Percentiles rank a stretch among this genome's conserved stretches.
phyloP scores from a whole-genome alignment of 1,140 invertebrate species.

The Colletes gigas region DNA sequence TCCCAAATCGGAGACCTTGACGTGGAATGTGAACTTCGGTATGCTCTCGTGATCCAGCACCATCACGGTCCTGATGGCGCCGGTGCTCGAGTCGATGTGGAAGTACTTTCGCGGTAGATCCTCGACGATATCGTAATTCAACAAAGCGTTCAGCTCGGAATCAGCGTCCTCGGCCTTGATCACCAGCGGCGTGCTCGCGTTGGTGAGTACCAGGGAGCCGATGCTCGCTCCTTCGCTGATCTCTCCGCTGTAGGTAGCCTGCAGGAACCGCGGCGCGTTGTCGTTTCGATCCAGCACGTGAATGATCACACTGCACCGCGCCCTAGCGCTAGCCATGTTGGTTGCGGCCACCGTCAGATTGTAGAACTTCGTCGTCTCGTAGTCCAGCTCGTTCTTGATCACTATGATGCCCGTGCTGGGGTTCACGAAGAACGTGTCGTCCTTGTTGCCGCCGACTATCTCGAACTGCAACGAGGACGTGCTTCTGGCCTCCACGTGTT shows the following conservation, averaged over 20 bases:
- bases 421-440: conserved; percentile 90
- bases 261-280: conserved; percentile 90
- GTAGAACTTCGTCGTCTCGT: conserved; percentile 88
- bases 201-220: conserved; percentile 87
- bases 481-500: conserved; percentile 88
- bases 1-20: conserved; percentile 93
- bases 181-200: conserved; percentile 87
- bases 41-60: conserved; percentile 91
- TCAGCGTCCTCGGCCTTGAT: conserved; percentile 90
- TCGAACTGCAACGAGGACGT: conserved; percentile 91
- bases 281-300: conserved; percentile 92
- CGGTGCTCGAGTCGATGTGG: conserved; percentile 93
- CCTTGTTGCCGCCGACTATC: conserved; percentile 89
- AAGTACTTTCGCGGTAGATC: conserved; percentile 88
- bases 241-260: conserved; percentile 85
- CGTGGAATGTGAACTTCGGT: conserved; percentile 88
- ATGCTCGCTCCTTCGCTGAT: conserved; percentile 88
- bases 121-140: conserved; percentile 93
- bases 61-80: conserved; percentile 90
- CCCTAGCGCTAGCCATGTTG: conserved; percentile 90
- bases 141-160: conserved; percentile 89
- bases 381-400: conserved; percentile 88
- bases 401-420: conserved; percentile 92
- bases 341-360: conserved; percentile 92
- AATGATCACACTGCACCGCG: conserved; percentile 86